Conservation (phyloP, 2,113 vertebrate species). For the Larimichthys crocea region DNA sequence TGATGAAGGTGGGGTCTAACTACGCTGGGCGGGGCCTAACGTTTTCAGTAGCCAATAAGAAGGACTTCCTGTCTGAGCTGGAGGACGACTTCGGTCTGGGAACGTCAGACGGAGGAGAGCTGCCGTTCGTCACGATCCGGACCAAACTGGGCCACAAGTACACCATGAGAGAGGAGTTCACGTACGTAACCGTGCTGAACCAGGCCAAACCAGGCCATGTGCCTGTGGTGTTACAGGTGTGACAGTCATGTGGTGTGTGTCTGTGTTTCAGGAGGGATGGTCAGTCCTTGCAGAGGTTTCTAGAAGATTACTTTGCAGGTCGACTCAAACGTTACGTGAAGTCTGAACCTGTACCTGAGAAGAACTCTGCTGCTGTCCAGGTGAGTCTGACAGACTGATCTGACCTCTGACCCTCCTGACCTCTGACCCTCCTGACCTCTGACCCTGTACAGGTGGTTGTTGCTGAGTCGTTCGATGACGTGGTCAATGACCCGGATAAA, state of each 20-base stretch:
- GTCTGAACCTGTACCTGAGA: constrained; percentile 81
- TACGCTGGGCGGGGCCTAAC: constrained; percentile 72
- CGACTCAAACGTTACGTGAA: constrained; percentile 82
- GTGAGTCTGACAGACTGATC: constrained; percentile 55
- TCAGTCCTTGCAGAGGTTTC: constrained; percentile 80
- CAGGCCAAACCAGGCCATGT: too few relatives aligned
- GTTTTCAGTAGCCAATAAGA: constrained; percentile 82
- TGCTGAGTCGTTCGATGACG: constrained; percentile 82
- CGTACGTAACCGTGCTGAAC: constrained; percentile 70
- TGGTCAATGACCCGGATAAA: constrained; percentile 77
- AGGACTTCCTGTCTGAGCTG: constrained; percentile 82
- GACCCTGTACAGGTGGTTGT: constrained; percentile 79
- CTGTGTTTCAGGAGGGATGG: constrained; percentile 81
- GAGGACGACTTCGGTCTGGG: constrained; percentile 84
- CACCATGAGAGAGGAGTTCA: constrained; percentile 87
- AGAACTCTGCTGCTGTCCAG: constrained; percentile 78
- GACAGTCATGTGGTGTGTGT: neutral
- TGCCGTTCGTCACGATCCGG: constrained; percentile 82
- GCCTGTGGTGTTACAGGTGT: neutral
- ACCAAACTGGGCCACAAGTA: constrained; percentile 82
- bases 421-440: neutral
- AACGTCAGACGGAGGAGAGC: constrained; percentile 69
- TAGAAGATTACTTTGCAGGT: constrained; percentile 81
- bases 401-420: neutral
- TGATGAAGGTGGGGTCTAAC: constrained; percentile 82